Evolutionary conservation across 2,113 vertebrate species (phyloP).

Genomic region (Cinclus cinclus): DNA sequence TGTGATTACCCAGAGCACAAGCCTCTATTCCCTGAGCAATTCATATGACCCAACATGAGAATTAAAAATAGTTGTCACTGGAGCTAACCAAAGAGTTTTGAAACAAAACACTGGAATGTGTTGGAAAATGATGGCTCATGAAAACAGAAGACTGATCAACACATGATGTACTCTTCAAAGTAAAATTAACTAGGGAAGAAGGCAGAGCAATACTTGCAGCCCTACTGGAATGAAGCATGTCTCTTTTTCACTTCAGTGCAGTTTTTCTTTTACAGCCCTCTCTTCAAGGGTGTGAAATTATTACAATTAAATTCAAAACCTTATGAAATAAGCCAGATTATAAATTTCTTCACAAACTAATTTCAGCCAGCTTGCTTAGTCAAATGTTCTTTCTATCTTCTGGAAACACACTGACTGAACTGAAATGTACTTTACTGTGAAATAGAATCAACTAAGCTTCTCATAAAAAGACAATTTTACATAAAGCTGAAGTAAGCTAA

Average conservation of each 20-base stretch:
- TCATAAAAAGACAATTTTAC: neutral
- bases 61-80: slow-evolving; percentile 41
- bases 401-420: neutral
- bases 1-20: neutral
- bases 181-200: neutral
- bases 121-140: slow-evolving; percentile 30
- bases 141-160: slow-evolving; percentile 18
- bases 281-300: neutral
- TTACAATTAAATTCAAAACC: neutral
- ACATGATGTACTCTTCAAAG: neutral
- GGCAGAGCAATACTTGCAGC: neutral
- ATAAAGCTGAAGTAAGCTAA: neutral
- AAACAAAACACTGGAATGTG: slow-evolving; percentile 42
- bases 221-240: neutral
- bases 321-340: neutral
- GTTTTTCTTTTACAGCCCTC: neutral
- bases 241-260: neutral
- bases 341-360: neutral
- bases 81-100: slow-evolving; percentile 14
- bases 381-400: neutral
- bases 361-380: neutral
- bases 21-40: slow-evolving; percentile 13
- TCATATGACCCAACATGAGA: neutral
- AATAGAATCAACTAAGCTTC: neutral
- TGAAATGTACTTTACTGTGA: neutral